These are phyloP conservation scores for Cremastinae sp. DNA, from an alignment of 2,888 invertebrate genomes.

Conservation along the genomic window DNA sequence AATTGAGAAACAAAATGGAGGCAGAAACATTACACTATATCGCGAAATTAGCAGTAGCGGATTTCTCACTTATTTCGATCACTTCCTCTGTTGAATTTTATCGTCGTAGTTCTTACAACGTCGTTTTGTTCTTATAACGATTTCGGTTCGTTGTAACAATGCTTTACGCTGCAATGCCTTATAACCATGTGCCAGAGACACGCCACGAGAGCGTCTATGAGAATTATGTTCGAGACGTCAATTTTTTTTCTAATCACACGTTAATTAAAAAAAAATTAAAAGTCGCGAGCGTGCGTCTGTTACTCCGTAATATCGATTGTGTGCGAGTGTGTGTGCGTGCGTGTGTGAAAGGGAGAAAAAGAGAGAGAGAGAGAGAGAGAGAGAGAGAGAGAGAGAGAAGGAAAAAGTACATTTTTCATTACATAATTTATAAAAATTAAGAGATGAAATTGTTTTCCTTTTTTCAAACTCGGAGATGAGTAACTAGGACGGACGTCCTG, in stretches of 20 bases:
- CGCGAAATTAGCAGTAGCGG: constrained; percentile 6
- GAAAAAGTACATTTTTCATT: neutral
- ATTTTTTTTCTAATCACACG: constrained; percentile 42
- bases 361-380: neutral
- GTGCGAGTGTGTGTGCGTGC: constrained; percentile 28
- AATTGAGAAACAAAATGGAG: constrained; percentile 31
- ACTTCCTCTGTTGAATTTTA: constrained; percentile 4
- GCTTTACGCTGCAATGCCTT: constrained; percentile 39
- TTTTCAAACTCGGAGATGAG: neutral
- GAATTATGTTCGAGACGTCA: constrained; percentile 27
- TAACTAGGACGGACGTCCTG: neutral
- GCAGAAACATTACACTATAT: neutral
- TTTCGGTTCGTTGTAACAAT: constrained; percentile 39
- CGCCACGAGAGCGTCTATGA: constrained; percentile 8
- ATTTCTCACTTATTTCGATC: constrained; percentile 38
- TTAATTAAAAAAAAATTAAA: constrained; percentile 26
- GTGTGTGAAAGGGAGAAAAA: constrained; percentile 13
- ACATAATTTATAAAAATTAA: neutral
- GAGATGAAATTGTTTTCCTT: constrained; percentile 1
- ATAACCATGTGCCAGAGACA: constrained; percentile 51
- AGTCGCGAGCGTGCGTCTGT: constrained; percentile 51
- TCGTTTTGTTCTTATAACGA: constrained; percentile 42
- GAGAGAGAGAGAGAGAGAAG: neutral
- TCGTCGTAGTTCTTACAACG: constrained; percentile 22
- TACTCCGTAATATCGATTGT: constrained; percentile 61